phyloP scores from a whole-genome alignment of 1,140 invertebrate genomes.

The Thalassaphorura encarpata region DNA sequence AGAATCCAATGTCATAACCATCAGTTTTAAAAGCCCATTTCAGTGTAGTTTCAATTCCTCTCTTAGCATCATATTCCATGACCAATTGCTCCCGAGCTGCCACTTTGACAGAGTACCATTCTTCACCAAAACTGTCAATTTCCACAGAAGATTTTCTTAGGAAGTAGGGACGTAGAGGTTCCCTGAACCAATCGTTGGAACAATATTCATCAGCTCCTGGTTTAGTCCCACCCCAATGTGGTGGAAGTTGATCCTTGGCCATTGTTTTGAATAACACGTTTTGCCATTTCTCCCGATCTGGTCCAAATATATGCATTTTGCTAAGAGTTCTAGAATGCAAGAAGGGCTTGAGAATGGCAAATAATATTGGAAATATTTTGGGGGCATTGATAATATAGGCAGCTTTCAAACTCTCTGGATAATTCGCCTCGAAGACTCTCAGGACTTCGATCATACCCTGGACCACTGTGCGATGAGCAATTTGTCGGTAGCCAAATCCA shows the following conservation, averaged over 20 bases:
- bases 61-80: neutral
- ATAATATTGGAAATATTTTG: conserved; percentile 5
- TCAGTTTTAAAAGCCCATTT: conserved; percentile 1
- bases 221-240: conserved; percentile 11
- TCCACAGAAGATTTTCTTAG: neutral
- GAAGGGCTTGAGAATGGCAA: conserved; percentile 11
- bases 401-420: conserved; percentile 7
- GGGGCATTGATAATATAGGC: conserved; percentile 4
- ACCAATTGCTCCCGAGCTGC: neutral
- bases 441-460: neutral
- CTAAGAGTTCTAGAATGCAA: conserved; percentile 4
- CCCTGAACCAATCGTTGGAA: neutral
- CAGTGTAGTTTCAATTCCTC: neutral
- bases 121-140: neutral
- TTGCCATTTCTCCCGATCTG: conserved; percentile 10
- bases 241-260: conserved; percentile 8
- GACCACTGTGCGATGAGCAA: neutral
- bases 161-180: neutral
- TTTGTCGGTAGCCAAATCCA: neutral
- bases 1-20: conserved; percentile 3
- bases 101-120: conserved; percentile 3
- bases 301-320: conserved; percentile 17
- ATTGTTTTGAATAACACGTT: neutral
- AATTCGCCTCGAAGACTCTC: neutral
- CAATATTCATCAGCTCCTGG: conserved; percentile 4